phyloP scores from a whole-genome alignment of 2,888 invertebrate species.

The Bibio marci region DNA sequence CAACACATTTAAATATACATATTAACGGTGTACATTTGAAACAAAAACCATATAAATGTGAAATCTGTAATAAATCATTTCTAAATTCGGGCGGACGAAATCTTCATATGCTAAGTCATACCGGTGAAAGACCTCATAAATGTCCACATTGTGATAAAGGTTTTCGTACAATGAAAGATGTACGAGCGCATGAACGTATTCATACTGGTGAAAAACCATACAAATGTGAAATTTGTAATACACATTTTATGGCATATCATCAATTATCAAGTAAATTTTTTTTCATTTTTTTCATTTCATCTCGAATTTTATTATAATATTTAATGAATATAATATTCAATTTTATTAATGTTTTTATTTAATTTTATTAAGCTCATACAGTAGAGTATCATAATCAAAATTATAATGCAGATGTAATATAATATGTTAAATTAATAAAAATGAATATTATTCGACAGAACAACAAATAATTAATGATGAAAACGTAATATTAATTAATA shows the following conservation, averaged over 20 bases:
- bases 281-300: no score
- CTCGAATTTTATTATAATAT: no score
- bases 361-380: no score
- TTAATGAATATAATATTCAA: no score
- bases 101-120: slow-evolving; percentile 10
- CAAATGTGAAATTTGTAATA: slow-evolving; percentile 8
- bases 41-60: slow-evolving; percentile 9
- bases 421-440: no score
- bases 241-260: slow-evolving; percentile 9
- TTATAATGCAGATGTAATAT: no score
- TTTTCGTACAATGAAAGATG: slow-evolving; percentile 8
- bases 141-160: slow-evolving; percentile 9
- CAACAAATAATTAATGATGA: no score
- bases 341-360: no score
- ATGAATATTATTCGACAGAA: no score
- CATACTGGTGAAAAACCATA: slow-evolving; percentile 11
- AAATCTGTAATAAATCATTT: slow-evolving; percentile 9
- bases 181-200: slow-evolving; percentile 9
- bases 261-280: slow-evolving; percentile 8
- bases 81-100: slow-evolving; percentile 9
- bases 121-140: slow-evolving; percentile 8
- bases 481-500: no score
- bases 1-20: slow-evolving; percentile 10
- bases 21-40: slow-evolving; percentile 10
- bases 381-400: no score